phyloP scores from a whole-genome alignment of 2,113 vertebrate genomes.

The Nothoprocta perdicaria region DNA sequence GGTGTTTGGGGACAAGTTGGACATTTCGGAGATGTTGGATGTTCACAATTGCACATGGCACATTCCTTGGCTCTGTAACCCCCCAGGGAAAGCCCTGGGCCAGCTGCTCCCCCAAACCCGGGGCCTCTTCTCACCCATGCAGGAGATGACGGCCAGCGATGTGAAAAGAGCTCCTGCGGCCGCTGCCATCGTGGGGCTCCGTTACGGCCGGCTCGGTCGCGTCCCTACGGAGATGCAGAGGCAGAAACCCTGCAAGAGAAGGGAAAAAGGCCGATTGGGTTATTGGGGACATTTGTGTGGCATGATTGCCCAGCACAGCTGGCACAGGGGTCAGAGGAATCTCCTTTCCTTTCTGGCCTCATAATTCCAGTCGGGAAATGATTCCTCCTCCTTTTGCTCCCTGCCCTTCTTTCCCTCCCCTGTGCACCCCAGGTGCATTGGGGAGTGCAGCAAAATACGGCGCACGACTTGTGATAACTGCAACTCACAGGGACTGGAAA shows the following conservation, averaged over 20 bases:
- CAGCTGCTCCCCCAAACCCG: background rate
- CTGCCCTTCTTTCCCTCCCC: too few species aligned
- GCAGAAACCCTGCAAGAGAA: background rate
- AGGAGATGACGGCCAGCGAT: background rate
- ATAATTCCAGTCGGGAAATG: background rate
- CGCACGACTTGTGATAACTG: background rate
- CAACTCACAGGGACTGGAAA: background rate
- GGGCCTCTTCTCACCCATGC: conserved; percentile 73
- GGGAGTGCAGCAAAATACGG: too few species aligned
- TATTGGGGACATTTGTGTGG: background rate
- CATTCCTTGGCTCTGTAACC: background rate
- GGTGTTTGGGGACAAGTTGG: rapidly evolving
- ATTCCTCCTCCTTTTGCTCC: background rate
- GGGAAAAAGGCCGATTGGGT: background rate
- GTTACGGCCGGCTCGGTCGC: background rate
- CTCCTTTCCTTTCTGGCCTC: background rate
- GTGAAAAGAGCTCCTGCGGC: background rate
- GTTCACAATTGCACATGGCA: too few species aligned
- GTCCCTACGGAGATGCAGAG: background rate
- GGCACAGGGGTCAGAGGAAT: background rate
- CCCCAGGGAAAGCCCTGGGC: rapidly evolving
- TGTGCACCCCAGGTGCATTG: too few species aligned
- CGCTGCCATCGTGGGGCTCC: conserved; percentile 48
- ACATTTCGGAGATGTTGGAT: rapidly evolving
- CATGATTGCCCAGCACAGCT: background rate